Conservation (phyloP, 2,888 invertebrate genomes). For the Brachyptera putata region DNA sequence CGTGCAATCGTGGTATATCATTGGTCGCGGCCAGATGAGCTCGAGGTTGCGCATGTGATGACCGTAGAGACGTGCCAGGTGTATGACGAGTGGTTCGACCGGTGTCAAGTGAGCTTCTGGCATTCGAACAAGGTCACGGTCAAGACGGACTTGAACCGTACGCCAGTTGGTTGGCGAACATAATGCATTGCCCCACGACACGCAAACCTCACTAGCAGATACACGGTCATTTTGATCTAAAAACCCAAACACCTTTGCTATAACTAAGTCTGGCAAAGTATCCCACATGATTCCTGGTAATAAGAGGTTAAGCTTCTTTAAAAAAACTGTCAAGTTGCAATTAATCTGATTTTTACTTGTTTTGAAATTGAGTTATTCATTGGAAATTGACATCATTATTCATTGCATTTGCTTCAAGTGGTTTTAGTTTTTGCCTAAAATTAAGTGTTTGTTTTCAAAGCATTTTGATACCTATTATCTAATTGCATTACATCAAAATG, state of each 20-base stretch:
- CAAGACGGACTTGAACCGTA: slow-evolving; percentile 40
- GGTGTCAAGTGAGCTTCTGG: background rate
- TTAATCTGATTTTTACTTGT: too few relatives aligned
- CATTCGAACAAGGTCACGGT: slow-evolving; percentile 38
- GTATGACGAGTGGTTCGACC: slow-evolving; percentile 17
- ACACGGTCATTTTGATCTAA: slow-evolving; percentile 40
- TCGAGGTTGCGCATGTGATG: slow-evolving; percentile 47
- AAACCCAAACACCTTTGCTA: slow-evolving; percentile 40
- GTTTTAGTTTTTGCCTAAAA: too few relatives aligned
- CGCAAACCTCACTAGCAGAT: slow-evolving; percentile 41
- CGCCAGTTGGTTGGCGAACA: slow-evolving; percentile 40
- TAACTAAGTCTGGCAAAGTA: slow-evolving; percentile 38
- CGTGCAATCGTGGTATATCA: slow-evolving; percentile 23
- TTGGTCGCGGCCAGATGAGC: slow-evolving; percentile 48
- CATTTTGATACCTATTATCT: too few relatives aligned
- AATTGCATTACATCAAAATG: too few relatives aligned
- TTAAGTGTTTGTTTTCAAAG: too few relatives aligned
- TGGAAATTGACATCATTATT: too few relatives aligned
- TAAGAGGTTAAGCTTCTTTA: too few relatives aligned
- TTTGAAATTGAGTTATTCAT: too few relatives aligned
- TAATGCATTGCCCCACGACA: slow-evolving; percentile 40
- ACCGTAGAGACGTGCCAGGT: slow-evolving; percentile 39
- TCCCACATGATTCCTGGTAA: too few relatives aligned
- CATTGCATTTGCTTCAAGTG: too few relatives aligned
- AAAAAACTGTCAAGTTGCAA: too few relatives aligned